Base-by-base conservation (phyloP, 2,113 vertebrate species). In the Oreamnos americanus region DNA sequence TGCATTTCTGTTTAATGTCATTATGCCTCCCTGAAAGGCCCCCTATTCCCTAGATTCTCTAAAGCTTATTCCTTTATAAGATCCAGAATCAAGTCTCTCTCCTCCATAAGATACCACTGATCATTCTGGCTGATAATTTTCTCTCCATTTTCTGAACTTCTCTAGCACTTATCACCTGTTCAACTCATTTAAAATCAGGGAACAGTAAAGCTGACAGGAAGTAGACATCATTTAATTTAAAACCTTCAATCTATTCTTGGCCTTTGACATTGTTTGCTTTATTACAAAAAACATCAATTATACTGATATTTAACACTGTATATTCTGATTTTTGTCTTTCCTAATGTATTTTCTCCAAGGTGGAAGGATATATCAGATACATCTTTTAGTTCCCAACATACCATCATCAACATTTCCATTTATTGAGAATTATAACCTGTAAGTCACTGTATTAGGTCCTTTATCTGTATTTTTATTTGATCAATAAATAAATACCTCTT, bases 261-360 rank as follows among this genome's bases (percentile, higher is more conserved):
- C 53, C 51, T 47, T 78, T 93, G 55, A 78, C 30, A 89, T 51
- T 85, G 21, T 39, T 90, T 90, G 17, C 13, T 87, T 53, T 81
- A 78, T 79, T 85, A 67, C 1, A 39, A 83, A 88, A 74, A 19
- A 5, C 25, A 79, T 45, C 33, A 83, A 51, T 58, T 79, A 16
- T 81, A 45, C 17, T 51, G 30, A 62, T 57, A 43, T 45, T 82
- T 85, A 93, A 39, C 47, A 51, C 76, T 85, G 43, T 60, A 60
- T 10, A 39, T 43, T 95, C 71, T 96, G 86, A 51, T 60, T 51
- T 90, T 62, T 97, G 53, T 89, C 82, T 30, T 47, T 97, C 39
- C 12, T 51, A 86, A 60, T 74, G 17, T 62, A 12, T 91, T 82
- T 97, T 93, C 30, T 91, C 26, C 47, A 82, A 16, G 17, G 15